phyloP scores from a whole-genome alignment of 2,888 invertebrate genomes.

The Leucophora obtusa region DNA sequence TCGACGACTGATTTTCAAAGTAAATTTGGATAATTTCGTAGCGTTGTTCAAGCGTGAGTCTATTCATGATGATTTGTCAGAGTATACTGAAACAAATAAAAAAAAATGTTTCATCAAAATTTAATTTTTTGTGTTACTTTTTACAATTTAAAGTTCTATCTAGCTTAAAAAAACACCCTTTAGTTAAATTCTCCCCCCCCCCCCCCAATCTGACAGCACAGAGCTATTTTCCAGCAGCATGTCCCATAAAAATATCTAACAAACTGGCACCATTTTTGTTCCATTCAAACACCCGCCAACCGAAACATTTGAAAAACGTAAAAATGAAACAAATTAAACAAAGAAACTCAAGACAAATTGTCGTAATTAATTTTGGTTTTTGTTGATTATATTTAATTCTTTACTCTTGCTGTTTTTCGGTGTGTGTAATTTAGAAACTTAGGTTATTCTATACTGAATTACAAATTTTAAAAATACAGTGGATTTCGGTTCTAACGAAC shows the following conservation, averaged over 20 bases:
- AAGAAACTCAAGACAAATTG: conserved; percentile 56
- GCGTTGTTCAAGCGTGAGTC: too few relatives aligned
- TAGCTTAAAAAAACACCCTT: too few relatives aligned
- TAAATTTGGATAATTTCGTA: too few relatives aligned
- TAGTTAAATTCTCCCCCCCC: conserved; percentile 4
- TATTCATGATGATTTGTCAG: too few relatives aligned
- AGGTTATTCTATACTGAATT: conserved; percentile 33
- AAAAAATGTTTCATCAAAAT: too few relatives aligned
- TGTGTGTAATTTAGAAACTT: conserved; percentile 42
- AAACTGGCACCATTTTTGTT: conserved; percentile 4
- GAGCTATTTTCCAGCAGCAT: conserved; percentile 33
- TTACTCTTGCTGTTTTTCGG: conserved; percentile 17
- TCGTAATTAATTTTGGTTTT: conserved; percentile 56
- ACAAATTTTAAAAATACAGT: too few relatives aligned
- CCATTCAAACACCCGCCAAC: conserved; percentile 25
- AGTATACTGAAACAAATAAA: too few relatives aligned
- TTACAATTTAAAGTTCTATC: too few relatives aligned
- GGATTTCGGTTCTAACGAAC: too few relatives aligned
- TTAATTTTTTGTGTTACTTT: too few relatives aligned
- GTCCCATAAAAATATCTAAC: background rate
- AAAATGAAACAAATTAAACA: conserved; percentile 1
- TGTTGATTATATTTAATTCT: conserved; percentile 25
- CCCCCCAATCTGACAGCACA: background rate
- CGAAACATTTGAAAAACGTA: conserved; percentile 17
- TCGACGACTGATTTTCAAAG: too few relatives aligned